Conservation (phyloP, 2,113 vertebrate species). For the Aspiorhynchus laticeps region DNA sequence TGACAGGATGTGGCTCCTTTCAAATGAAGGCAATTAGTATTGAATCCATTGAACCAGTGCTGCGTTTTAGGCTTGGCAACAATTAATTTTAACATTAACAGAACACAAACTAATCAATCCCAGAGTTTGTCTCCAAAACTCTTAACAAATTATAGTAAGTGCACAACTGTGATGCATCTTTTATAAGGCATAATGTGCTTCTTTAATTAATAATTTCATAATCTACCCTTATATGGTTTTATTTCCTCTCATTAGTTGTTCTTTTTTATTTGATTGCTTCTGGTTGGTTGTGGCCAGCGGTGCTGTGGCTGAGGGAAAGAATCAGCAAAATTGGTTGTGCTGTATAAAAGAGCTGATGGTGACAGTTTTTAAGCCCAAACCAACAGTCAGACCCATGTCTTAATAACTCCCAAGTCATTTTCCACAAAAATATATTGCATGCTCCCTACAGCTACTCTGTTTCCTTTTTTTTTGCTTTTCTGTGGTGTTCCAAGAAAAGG, state of each 20-base stretch:
- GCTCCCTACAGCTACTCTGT: not conserved
- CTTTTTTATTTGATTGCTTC: not conserved
- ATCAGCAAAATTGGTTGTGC: conserved; percentile 11
- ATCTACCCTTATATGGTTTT: not conserved
- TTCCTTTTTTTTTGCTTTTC: not conserved
- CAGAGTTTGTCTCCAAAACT: conserved; percentile 6
- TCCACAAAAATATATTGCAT: not conserved
- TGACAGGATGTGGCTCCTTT: conserved; percentile 46
- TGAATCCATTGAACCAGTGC: not conserved
- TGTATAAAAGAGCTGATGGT: conserved; percentile 20
- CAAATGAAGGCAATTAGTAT: conserved; percentile 40
- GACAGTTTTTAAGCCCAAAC: conserved; percentile 44
- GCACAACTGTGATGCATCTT: not conserved
- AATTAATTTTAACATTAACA: conserved; percentile 27
- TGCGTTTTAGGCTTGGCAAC: conserved; percentile 17
- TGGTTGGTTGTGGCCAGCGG: not conserved
- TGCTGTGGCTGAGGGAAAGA: conserved; percentile 33
- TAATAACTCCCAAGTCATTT: conserved; percentile 34
- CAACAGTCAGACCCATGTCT: conserved; percentile 36
- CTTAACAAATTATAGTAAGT: not conserved
- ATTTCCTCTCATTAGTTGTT: not conserved
- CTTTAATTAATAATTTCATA: not conserved
- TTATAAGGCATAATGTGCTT: not conserved
- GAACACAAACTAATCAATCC: conserved; percentile 36
- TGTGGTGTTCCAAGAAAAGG: not conserved